Evolutionary conservation across 1,140 invertebrate species (phyloP), one percentile per base, ranked within the genome.

Genomic region (Trichomalopsis sarcophagae): DNA sequence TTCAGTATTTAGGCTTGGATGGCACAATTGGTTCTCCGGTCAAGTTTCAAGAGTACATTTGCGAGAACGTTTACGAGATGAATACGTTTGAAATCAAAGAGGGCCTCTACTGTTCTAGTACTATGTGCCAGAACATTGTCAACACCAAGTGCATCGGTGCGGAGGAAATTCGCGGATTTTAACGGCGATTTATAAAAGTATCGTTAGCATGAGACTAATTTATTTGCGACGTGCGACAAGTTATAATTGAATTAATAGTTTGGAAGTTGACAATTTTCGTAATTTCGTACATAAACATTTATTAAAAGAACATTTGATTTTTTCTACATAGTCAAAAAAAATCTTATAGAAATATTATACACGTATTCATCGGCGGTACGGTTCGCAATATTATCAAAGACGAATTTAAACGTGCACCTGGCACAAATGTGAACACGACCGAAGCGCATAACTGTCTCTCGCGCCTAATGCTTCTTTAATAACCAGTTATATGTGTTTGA

Each of bases 131-230:
- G 11, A 30, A 40, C 33, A 2, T 47, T 23, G 40, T 84, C 40
- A 78, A 84, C 33, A 84, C 36, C 36, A 84, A 69, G 27, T 84
- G 82, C 75, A 78, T 84, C 11, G 23, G 62, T 17, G 10, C 68
- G 1, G 21, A n/a, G 23, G 74, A 66, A 17, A 11, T 66, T 21
- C 77, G 23, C 11, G 55, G 36, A n/a, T 79, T 79, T 68, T 79
- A 33, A 62, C 21, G 6, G 6, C 14, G 55, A 71, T 4, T 30
- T 71, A 0, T 33, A 14, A 27, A 30, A 27, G 17, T 2, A 11
- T 71, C 2, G 23, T 11, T 71, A 71, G 30, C 23, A 30, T 27
- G 17, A 71, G 6, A 44, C 40, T 11, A 44, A 44, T 44, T 44
- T 27, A 27, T 27, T 27, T 40, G 36, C 7, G 7, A 62, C 6